phyloP scores from a whole-genome alignment of 92 coral and sea anemone species.

The Parazoanthus darwini region DNA sequence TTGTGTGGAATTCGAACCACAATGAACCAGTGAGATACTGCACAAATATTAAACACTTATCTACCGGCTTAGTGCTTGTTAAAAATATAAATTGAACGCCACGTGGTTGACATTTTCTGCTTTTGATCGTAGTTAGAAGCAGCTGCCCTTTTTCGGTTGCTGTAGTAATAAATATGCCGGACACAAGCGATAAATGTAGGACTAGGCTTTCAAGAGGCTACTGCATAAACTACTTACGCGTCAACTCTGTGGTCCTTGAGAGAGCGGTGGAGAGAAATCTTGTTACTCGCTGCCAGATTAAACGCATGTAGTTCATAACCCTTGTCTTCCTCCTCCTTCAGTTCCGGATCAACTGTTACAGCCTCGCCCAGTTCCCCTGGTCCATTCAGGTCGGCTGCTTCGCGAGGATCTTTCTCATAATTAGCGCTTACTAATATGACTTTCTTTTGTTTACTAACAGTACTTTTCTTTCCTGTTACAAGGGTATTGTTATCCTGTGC shows the following conservation, averaged over 20 bases:
- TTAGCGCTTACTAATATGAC: constrained; percentile 57
- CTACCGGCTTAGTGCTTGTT: not conserved
- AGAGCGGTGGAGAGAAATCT: constrained; percentile 75
- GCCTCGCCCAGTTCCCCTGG: constrained; percentile 78
- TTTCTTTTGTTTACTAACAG: constrained; percentile 33
- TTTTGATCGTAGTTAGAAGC: not conserved
- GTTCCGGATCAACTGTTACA: constrained; percentile 56
- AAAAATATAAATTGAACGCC: not conserved
- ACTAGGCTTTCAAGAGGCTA: too few relatives aligned
- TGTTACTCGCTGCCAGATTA: constrained; percentile 75
- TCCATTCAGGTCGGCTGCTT: constrained; percentile 59
- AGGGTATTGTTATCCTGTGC: constrained; percentile 23
- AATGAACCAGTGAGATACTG: not conserved
- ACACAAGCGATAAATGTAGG: not conserved
- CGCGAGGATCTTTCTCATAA: constrained; percentile 73
- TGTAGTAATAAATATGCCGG: not conserved
- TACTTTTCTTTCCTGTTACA: constrained; percentile 8
- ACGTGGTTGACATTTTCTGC: not conserved
- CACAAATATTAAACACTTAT: too few relatives aligned
- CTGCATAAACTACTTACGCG: constrained; percentile 53
- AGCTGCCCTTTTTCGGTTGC: not conserved
- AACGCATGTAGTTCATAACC: constrained; percentile 80
- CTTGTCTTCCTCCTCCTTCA: constrained; percentile 69
- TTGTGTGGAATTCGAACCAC: too few relatives aligned
- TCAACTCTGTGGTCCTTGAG: constrained; percentile 63